Base-by-base conservation (phyloP, 2,113 vertebrate species). In the Pluvialis apricaria region DNA sequence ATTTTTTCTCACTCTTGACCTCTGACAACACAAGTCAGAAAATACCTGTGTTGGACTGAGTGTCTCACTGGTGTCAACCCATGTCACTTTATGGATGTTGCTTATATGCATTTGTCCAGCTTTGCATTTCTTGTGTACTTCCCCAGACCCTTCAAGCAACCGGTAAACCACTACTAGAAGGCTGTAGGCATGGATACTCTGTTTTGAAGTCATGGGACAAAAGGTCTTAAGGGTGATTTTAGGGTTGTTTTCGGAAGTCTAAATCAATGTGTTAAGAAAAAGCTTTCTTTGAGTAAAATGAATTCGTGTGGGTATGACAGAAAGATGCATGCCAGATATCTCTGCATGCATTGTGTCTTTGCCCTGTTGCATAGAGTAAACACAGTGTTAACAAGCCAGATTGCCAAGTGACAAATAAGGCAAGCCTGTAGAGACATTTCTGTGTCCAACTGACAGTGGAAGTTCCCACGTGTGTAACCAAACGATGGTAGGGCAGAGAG, bases 321-420 rank as follows among this genome's bases (percentile, higher is more conserved):
- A 92, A 91, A 79, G 81, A 65, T 15, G 8, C 2, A 6, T 20
- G 57, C 38, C 3, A 12, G 87, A 79, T 91, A 91, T 52, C 44
- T 95, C 86, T 70, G 64, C 1, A 13, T 61, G 83, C 38, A 40
- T 28, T 42, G 36, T 57, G 58, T 82, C 45, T 91, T 93, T 91
- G 66, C 86, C 66, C 38, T 88, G 77, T n/a, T 88, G 62, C 11
- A 92, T 70, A 93, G 84, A 94, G 88, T 54, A 75, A 92, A 96
- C 66, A 92, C 13, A 72, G 32, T n/a, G 70, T 60, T 92, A 88
- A 66, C 18, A 89, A 81, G 71, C 57, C 62, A 86, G 62, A 72
- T 21, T 90, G 81, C 65, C 80, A 93, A 92, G 86, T 21, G 81
- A 88, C 47, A 88, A 85, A 69, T 49, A 71, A 88, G 60, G 70